Base-by-base conservation (phyloP, 2,113 vertebrate genomes). In the Brachirus orientalis region DNA sequence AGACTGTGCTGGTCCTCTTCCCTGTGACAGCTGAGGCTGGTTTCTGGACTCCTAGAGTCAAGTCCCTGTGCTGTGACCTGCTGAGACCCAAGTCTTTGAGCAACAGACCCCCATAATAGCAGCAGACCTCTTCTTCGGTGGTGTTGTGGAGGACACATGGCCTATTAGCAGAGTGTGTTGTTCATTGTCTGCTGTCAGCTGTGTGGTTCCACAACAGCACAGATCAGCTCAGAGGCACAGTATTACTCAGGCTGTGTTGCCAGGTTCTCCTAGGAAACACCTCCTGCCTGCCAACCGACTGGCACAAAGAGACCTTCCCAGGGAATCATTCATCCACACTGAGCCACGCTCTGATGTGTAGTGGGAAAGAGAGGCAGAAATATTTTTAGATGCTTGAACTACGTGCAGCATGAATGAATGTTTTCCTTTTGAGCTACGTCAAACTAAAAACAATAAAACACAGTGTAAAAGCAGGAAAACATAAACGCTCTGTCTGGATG, bases 101-200 rank as follows among this genome's bases (percentile, higher is more conserved):
- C 46, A 75, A 59, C 48, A 38, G 70, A 78, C 48, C 45, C n/a
- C 48, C 77, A 80, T 77, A 62, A 14, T 45, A 41, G 51, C 6
- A 7, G 73, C 55, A 51, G 58, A 67, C 40, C 67, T 79, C 65
- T 63, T 69, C 72, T 63, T 80, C 75, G 76, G 51, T 60, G 65
- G 50, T 66, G 77, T 69, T 63, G 63, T 85, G 78, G 57, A 65
- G 69, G 79, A 85, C 73, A 79, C 77, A 82, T 66, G 73, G 79
- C 74, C 71, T 58, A 80, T 85, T 85, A 85, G 70, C 78, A 76
- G 65, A 84, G 83, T 85, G 76, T 85, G 86, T 82, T 86, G 78
- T 79, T 86, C 79, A 79, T 88, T 83, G 76, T 82, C 67, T 47
- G 73, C 73, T 65, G 74, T 90, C 80, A 82, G 86, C 77, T 86